Base-by-base conservation (phyloP, 2,113 vertebrate genomes). In the Sterrhoptilus dennistouni region DNA sequence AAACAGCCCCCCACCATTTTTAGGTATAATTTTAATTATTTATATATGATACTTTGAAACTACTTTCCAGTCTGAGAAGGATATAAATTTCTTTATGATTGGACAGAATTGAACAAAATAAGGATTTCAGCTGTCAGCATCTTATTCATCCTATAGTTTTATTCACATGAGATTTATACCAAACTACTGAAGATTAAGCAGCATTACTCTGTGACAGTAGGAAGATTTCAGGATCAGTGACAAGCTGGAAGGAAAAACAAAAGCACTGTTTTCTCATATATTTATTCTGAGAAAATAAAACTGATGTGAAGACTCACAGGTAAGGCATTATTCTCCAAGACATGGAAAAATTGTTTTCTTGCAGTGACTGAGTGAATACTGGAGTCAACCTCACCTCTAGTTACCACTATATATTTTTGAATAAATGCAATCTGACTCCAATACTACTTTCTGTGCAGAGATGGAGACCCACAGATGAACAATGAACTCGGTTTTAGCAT, bases 171-270 rank as follows among this genome's bases (percentile, higher is more conserved):
- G 44, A 54, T 72, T 89, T 75, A 59, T 71, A 59, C 5, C 54
- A 47, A 38, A 42, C 40, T 68, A 40, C 8, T 57, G 61, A 86
- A 69, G 77, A 82, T 82, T 87, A 89, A 36, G 14, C 53, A 49
- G 27, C 2, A 42, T 36, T 57, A 22, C 20, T 83, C 20, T 31
- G 8, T 31, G 7, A 6, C 21, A 77, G 5, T 14, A 74, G 17
- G 36, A 75, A 87, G 17, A 61, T 36, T 88, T 83, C 9, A 38
- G 28, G 42, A n/a, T 50, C 28, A 61, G 7, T 17, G 23, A 83
- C 11, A 6, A 56, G 9, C 9, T 78, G 20, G 15, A 84, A 78
- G 12, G 5, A 59, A 65, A 83, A 90, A 22, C 0, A 0, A 36
- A 68, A 74, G 2, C 38, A 36, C 29, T 71, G 10, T 80, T 80